These are phyloP conservation scores for Mycogona germanica DNA, from an alignment of 2,888 invertebrate species.

Conservation along the genomic window DNA sequence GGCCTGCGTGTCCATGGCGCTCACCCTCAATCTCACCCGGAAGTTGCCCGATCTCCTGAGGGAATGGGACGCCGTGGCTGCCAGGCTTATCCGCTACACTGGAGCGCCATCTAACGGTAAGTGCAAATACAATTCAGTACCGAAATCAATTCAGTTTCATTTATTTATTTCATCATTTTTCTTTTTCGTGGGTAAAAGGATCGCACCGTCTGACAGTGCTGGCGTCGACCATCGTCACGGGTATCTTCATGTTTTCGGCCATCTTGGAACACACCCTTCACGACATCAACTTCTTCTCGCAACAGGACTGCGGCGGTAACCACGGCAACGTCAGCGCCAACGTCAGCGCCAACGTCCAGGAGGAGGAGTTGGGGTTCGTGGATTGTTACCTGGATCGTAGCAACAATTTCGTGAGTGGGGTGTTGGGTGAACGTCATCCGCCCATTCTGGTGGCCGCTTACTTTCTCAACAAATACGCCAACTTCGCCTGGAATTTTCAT, in stretches of 20 bases:
- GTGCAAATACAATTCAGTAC: background rate
- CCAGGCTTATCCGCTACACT: background rate
- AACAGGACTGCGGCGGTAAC: background rate
- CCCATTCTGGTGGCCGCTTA: background rate
- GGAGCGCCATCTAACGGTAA: background rate
- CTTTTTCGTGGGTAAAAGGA: background rate
- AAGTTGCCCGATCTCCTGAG: background rate
- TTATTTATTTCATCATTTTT: too few species aligned
- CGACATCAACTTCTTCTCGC: constrained; percentile 7
- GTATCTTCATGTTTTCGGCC: constrained; percentile 6
- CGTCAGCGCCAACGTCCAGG: too few species aligned
- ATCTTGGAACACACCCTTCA: constrained; percentile 14
- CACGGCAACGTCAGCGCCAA: too few species aligned
- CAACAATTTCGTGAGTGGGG: background rate
- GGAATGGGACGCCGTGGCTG: background rate
- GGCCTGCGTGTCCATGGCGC: constrained; percentile 1
- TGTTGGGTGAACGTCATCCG: background rate
- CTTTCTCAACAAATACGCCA: constrained; percentile 11
- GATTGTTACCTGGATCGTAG: constrained; percentile 1
- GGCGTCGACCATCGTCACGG: background rate
- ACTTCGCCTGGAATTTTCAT: constrained; percentile 15
- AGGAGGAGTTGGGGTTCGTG: too few species aligned
- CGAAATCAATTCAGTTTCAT: too few species aligned
- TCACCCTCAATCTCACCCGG: constrained; percentile 8
- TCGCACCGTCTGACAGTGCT: background rate